Evolutionary conservation across 2,888 invertebrate genomes (phyloP).

Genomic region (Epirrhoe alternata): DNA sequence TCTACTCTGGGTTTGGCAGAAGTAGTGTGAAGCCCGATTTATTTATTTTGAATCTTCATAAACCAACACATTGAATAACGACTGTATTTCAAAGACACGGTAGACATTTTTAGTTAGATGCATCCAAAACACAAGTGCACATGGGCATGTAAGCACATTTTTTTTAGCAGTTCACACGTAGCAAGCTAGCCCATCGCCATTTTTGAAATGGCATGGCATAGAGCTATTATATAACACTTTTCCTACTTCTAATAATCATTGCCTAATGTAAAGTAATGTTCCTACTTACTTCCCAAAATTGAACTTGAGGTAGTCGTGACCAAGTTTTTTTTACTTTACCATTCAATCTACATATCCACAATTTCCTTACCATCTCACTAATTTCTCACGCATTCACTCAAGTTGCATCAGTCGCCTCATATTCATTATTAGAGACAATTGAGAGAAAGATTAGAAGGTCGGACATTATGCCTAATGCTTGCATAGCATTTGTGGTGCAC

Average conservation of each 20-base stretch:
- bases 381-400: slow-evolving; percentile 42
- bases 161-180: no score
- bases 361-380: slow-evolving; percentile 28
- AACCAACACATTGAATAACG: no score
- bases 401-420: slow-evolving; percentile 57
- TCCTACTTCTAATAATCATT: background rate
- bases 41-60: no score
- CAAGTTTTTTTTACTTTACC: slow-evolving; percentile 9
- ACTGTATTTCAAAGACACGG: no score
- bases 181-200: no score
- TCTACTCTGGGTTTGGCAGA: no score
- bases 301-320: background rate
- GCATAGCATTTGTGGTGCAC: slow-evolving; percentile 73
- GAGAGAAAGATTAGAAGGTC: slow-evolving; percentile 59
- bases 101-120: no score
- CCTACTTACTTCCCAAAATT: background rate
- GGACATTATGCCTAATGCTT: slow-evolving; percentile 72
- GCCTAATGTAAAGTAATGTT: background rate
- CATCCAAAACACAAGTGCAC: no score
- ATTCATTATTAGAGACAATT: slow-evolving; percentile 70
- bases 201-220: no score
- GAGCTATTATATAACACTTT: no score
- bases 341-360: slow-evolving; percentile 13
- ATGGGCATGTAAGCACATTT: no score
- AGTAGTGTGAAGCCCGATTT: no score